Base-by-base conservation (phyloP, 2,888 invertebrate species). In the Cheiracanthium punctorium region DNA sequence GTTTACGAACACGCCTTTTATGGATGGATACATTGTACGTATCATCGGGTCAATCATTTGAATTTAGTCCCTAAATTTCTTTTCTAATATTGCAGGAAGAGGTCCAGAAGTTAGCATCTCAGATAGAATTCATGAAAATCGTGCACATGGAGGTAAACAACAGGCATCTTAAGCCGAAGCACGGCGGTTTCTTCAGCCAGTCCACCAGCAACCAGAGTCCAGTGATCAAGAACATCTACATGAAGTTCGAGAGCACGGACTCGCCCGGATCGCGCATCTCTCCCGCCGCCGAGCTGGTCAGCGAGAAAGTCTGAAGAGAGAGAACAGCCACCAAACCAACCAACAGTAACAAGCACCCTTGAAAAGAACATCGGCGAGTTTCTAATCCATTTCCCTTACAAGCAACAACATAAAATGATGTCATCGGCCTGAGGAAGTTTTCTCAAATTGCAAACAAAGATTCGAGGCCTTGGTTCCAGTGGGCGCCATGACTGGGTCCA, bases 111-210 rank as follows among this genome's bases (percentile, higher is more conserved):
- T 92, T 97, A 89, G 97, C 97, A 0, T 96, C 96, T 30, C 96
- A 97, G 92, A 96, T 97, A 90, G 97, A 97, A 92, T 96, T 96
- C 92, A 96, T 97, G 96, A 96, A 96, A 93, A 96, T 96, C 91
- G 96, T 97, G 28, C 96, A 96, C 91, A 97, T 97, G 97, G 96
- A 96, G 92, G 95, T 96, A 93, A 96, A 97, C 93, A 97, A 97
- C 92, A 93, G 96, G 7, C 97, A 97, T 92, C 92, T 97, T 89
- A 95, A 96, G 90, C 96, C 96, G 1, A 89, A 89, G 69, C 88
- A 88, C 37, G 82, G 82, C 0, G 82, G 87, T 28, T 87, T 88
- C 69, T 88, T 88, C 75, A 81, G 77, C 58, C 87, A 87, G 24
- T 28, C 85, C 20, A 88, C 86, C 67, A 82, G 81, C 64, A 88